A percentile compares a stretch with the other conserved stretches of the same genome.
These are phyloP conservation scores for Onychostruthus taczanowskii DNA, from an alignment of 2,113 vertebrate genomes.

Conservation along the genomic window DNA sequence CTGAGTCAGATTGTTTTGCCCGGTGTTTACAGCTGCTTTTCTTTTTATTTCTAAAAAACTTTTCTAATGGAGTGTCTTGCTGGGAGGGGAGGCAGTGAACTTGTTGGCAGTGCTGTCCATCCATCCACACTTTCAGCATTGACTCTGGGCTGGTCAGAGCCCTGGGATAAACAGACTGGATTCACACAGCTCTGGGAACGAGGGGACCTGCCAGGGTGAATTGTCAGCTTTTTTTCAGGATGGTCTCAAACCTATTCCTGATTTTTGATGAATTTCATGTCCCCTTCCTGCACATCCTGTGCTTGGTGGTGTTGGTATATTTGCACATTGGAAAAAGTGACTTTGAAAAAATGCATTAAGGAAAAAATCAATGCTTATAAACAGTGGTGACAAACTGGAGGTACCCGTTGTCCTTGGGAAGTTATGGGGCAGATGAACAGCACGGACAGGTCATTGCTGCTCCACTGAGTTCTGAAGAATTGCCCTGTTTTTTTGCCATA, in stretches of 20 bases:
- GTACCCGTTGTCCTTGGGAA: background rate
- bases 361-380: background rate
- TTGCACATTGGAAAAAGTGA: background rate
- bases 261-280: background rate
- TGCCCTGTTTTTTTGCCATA: background rate
- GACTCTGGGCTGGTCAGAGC: background rate
- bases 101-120: background rate
- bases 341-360: background rate
- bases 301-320: fast-evolving
- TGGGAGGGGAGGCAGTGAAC: background rate
- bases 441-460: fast-evolving
- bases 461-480: background rate
- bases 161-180: background rate
- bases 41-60: background rate
- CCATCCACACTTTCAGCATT: background rate
- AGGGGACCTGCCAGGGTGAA: background rate
- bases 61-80: background rate
- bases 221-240: background rate
- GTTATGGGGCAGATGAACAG: background rate
- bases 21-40: background rate
- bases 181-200: background rate
- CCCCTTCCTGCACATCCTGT: background rate
- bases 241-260: background rate
- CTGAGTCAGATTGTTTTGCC: background rate
- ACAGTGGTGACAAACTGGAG: background rate